Conservation (phyloP, 35 echinoderm and acorn worm species). For the Lytechinus pictus region DNA sequence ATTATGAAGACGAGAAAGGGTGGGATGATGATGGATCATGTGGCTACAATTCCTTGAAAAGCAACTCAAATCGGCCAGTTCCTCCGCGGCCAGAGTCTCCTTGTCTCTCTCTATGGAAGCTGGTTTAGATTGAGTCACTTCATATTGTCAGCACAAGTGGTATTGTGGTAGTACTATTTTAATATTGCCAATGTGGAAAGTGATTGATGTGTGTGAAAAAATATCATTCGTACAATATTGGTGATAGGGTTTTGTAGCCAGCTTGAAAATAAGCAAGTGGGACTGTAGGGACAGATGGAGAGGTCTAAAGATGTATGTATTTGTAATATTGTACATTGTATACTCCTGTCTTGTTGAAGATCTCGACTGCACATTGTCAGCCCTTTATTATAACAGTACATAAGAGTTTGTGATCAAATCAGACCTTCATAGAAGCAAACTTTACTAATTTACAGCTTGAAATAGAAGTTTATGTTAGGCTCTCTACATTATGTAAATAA, state of each 20-base stretch:
- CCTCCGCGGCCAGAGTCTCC: neutral
- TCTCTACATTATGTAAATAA: neutral
- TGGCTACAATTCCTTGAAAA: neutral
- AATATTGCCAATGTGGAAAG: neutral
- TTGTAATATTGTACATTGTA: constrained; percentile 2
- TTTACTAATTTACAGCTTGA: neutral
- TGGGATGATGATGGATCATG: neutral
- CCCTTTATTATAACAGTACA: neutral
- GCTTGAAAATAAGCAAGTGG: neutral
- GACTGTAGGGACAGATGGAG: neutral
- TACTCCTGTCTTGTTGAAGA: neutral
- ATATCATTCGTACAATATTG: neutral
- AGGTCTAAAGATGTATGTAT: constrained; percentile 20
- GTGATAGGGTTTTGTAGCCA: constrained; percentile 9
- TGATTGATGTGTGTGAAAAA: constrained; percentile 25
- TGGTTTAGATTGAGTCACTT: neutral
- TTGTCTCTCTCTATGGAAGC: neutral
- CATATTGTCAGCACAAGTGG: neutral
- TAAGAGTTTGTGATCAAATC: neutral
- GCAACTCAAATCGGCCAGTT: constrained; percentile 9
- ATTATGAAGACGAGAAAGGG: constrained; percentile 22
- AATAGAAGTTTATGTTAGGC: neutral
- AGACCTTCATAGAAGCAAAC: neutral
- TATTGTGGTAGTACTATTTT: neutral
- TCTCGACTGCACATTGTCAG: neutral